These are phyloP conservation scores for Hyposmocoma kahamanoa DNA, from an alignment of 1,140 invertebrate genomes.

Conservation along the genomic window DNA sequence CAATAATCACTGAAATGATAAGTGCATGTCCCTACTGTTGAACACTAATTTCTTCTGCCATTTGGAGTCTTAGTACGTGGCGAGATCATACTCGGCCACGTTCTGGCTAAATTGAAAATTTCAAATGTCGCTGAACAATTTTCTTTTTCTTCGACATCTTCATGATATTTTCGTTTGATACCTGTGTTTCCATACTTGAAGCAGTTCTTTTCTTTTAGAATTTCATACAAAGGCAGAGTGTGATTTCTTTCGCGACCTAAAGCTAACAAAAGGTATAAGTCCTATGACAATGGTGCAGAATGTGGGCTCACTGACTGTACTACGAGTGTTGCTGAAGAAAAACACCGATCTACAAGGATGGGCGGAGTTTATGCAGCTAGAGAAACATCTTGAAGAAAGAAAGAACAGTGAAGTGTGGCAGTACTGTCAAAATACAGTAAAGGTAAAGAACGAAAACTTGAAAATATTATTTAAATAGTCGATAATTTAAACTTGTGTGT, in stretches of 20 bases:
- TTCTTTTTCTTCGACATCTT: too few species aligned
- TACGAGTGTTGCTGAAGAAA: conserved; percentile 73
- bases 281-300: conserved; percentile 54
- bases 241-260: conserved; percentile 58
- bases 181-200: too few species aligned
- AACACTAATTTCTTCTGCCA: too few species aligned
- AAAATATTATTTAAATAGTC: too few species aligned
- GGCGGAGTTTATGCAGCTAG: conserved; percentile 71
- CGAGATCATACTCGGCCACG: too few species aligned
- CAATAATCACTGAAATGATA: too few species aligned
- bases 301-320: conserved; percentile 67
- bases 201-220: conserved; percentile 53
- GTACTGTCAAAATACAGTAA: conserved; percentile 68
- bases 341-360: conserved; percentile 63
- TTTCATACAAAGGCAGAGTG: conserved; percentile 74
- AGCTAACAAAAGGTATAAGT: conserved; percentile 40
- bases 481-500: too few species aligned
- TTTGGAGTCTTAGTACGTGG: too few species aligned
- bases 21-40: too few species aligned
- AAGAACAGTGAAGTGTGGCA: conserved; percentile 71
- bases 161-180: too few species aligned
- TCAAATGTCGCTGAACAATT: too few species aligned
- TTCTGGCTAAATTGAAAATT: too few species aligned
- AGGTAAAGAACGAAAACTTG: conserved; percentile 40
- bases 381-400: conserved; percentile 74